These are phyloP conservation scores for Rissa tridactyla DNA, from an alignment of 2,113 vertebrate genomes.

Conservation along the genomic window DNA sequence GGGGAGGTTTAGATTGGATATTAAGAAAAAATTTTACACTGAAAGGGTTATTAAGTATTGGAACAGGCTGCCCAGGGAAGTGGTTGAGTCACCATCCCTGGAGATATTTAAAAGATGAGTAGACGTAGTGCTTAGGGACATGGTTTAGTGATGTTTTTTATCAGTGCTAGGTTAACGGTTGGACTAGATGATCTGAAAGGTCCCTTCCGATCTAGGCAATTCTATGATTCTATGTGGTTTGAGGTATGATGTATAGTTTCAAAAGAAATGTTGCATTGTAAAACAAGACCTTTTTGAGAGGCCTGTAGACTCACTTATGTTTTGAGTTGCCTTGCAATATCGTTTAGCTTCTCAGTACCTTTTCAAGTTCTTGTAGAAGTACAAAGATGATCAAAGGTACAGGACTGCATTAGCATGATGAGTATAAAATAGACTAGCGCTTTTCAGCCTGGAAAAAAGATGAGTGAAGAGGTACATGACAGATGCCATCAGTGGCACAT, in stretches of 20 bases:
- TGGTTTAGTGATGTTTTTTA: too few species aligned
- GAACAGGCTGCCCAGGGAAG: too few species aligned
- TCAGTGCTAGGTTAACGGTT: too few species aligned
- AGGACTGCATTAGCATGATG: neutral
- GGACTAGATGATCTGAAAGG: too few species aligned
- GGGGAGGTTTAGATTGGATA: too few species aligned
- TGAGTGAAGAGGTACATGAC: neutral
- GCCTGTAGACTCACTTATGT: neutral
- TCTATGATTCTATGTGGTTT: neutral
- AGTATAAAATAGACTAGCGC: neutral
- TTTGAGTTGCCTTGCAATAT: neutral
- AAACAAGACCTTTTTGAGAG: neutral
- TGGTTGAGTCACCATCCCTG: too few species aligned
- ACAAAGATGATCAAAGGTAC: conserved; percentile 12
- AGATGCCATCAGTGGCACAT: neutral
- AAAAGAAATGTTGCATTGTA: neutral
- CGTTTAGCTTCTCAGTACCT: neutral
- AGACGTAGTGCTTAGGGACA: too few species aligned
- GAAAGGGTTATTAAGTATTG: too few species aligned
- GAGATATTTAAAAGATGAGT: too few species aligned
- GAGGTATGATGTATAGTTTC: neutral
- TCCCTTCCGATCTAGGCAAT: too few species aligned
- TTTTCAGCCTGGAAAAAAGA: neutral
- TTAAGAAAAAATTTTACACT: too few species aligned
- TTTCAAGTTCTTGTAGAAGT: neutral